Base-by-base conservation (phyloP, 2,113 vertebrate species). In the Eubucco bourcierii region DNA sequence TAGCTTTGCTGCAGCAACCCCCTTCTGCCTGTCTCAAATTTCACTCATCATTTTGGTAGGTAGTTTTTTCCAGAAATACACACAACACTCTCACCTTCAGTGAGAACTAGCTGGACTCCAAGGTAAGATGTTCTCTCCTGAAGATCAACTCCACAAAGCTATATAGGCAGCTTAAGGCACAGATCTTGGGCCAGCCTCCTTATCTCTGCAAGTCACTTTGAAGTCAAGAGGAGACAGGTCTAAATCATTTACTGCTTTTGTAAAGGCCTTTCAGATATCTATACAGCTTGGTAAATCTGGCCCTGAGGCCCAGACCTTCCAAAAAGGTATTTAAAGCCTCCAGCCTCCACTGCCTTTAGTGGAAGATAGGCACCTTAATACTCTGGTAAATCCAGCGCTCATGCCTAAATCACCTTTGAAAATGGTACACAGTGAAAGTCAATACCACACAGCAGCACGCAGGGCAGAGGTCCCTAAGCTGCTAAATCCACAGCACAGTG, bases 401-500 rank as follows among this genome's bases (percentile, higher is more conserved):
- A 84, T 25, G 23, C 60, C 87, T 95, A 78, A 95, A 94, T 96
- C 96, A 92, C 94, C 87, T 96, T 33, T 71, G 16, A 78, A 90
- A 96, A 91, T 15, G 50, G 91, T 12, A 75, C 65, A 75, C 7
- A 18, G 82, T 41, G 80, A 83, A 90, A 96, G 88, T 94, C 95
- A 95, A 95, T 58, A 86, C 76, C 17, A 18, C 80, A 74, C 75
- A 67, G 16, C 31, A 34, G 37, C 76, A 84, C 17, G 13, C 65
- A 25, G 90, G 93, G 93, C 95, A 94, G 95, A 95, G 93, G 95
- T 93, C 93, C 85, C 85, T 95, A 95, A 95, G 92, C 88, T 93
- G 90, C 76, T 95, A 95, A 96, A 96, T 90, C 90, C 85, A 79
- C 20, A 6, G 84, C 65, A 9, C 37, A 52, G 75, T 1, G 23